Base-by-base conservation (phyloP, 2,113 vertebrate genomes). In the Semnornis frantzii region DNA sequence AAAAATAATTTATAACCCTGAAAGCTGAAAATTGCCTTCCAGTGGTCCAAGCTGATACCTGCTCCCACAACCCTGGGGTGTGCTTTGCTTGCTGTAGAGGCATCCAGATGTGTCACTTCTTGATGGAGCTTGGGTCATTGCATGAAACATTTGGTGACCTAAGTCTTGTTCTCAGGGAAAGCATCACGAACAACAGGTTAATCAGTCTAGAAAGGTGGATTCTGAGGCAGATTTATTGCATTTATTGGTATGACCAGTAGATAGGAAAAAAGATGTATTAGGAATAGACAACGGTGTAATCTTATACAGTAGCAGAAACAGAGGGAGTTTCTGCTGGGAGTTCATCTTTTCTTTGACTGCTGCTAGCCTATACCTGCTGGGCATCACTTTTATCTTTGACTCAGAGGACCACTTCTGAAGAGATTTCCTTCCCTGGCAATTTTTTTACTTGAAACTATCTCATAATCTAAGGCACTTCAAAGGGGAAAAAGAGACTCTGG, bases 361-460 rank as follows among this genome's bases (percentile, higher is more conserved):
- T 89, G 91, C 33, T 89, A 95, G 75, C 37, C 84, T 85, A 21
- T 80, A 80, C 78, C 96, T 93, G 89, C 95, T 89, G 89, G 94
- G 92, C 91, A 95, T 76, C 42, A 30, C 96, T 96, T 96, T 96
- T 57, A 95, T 96, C 89, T 94, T 63, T 85, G 78, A 82, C 87
- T 96, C 94, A 91, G 68, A 93, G 89, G 78, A 93, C n/a, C 31
- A 77, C 75, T 92, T 93, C 89, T 94, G 84, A 96, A 94, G 83
- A 93, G 85, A 76, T 71, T 95, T 71, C 68, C 46, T 91, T 82
- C 83, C 63, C 55, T 80, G 60, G 72, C 34, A 87, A 58, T 92
- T 74, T 94, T 93, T 59, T 7, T 57, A 80, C 84, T 94, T 91
- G 71, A 85, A 95, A 87, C 69, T 71, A 48, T 70, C 64, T 92